A percentile compares a stretch with the other conserved stretches of the same genome.
Conservation (phyloP, 2,797 vertebrate genomes). For the Gymnodraco acuticeps region DNA sequence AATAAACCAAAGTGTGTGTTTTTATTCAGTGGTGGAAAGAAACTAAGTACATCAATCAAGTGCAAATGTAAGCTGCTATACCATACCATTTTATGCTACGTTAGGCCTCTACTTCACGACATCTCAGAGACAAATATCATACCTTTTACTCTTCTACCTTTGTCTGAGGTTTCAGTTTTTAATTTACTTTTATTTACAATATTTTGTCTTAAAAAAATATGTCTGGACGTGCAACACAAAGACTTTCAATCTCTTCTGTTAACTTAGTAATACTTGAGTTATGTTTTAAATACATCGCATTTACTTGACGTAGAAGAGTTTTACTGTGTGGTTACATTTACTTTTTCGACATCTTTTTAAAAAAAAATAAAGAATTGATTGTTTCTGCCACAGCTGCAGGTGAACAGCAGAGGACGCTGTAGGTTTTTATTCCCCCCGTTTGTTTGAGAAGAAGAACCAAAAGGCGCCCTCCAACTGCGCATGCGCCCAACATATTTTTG, state of each 20-base stretch:
- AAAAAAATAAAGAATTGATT: background rate
- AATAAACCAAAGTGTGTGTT: conserved; percentile 12
- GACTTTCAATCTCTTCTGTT: no score
- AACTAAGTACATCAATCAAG: background rate
- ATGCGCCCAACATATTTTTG: conserved; percentile 27
- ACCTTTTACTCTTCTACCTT: no score
- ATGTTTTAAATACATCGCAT: no score
- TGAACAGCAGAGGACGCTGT: conserved; percentile 26
- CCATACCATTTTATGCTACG: background rate
- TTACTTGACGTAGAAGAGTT: background rate
- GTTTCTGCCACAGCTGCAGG: background rate
- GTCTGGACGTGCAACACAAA: no score
- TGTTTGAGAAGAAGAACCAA: conserved; percentile 1
- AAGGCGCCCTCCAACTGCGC: conserved; percentile 48
- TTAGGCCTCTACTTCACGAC: background rate
- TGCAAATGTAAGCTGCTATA: background rate
- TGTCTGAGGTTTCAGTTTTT: no score
- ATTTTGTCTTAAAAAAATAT: no score
- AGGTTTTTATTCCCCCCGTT: background rate
- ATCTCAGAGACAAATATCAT: no score
- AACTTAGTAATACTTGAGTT: no score
- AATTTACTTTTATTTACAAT: no score
- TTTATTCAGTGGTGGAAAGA: background rate
- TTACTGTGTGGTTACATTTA: background rate
- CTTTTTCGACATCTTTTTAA: no score